Conservation (phyloP, 2,888 invertebrate genomes). For the Muschampia plurimacula region DNA sequence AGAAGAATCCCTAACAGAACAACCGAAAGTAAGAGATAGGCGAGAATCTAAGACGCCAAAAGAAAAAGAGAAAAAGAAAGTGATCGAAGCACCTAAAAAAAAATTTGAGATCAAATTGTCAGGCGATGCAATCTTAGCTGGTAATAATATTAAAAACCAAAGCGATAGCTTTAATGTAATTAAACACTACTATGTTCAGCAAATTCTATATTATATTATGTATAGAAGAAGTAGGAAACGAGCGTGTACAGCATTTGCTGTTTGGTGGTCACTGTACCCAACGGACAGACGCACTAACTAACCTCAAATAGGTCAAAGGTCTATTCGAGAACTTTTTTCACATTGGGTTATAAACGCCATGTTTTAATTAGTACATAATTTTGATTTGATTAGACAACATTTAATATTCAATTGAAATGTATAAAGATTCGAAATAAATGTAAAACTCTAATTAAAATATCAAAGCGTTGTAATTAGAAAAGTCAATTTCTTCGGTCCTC, state of each 20-base stretch:
- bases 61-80: conserved; percentile 55
- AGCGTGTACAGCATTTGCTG: too few species aligned
- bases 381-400: too few species aligned
- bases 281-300: too few species aligned
- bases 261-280: too few species aligned
- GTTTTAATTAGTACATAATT: too few species aligned
- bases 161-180: not conserved
- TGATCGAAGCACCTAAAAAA: conserved; percentile 49
- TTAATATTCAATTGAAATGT: too few species aligned
- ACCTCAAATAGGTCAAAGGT: too few species aligned
- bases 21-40: conserved; percentile 43
- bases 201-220: not conserved
- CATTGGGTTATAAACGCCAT: too few species aligned
- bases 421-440: not conserved
- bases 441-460: not conserved
- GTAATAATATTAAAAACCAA: conserved; percentile 48
- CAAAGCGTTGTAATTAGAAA: conserved; percentile 27
- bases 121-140: conserved; percentile 66
- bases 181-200: not conserved
- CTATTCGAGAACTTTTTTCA: too few species aligned
- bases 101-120: conserved; percentile 63
- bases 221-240: too few species aligned
- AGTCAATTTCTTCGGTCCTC: conserved; percentile 20
- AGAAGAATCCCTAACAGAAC: conserved; percentile 43
- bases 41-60: conserved; percentile 51